Evolutionary conservation across 2,797 vertebrate genomes (phyloP).

Genomic region (Leucoraja ocellata): DNA sequence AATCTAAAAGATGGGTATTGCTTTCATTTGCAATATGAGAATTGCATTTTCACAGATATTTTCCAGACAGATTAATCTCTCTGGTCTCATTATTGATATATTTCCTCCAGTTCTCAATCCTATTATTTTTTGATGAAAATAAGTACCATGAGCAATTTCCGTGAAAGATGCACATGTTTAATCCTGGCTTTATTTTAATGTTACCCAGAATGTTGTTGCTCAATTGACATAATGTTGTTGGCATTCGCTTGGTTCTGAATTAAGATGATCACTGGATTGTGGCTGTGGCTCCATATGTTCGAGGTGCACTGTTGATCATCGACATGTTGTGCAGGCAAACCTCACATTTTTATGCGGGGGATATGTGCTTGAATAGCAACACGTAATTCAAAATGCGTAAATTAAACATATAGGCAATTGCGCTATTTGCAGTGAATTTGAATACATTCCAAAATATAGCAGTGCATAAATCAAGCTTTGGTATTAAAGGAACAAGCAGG

Average conservation of each 20-base stretch:
- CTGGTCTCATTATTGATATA: neutral
- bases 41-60: neutral
- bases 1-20: neutral
- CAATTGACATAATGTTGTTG: neutral
- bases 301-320: no score
- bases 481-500: no score
- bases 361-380: no score
- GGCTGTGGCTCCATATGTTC: neutral
- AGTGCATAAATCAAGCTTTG: no score
- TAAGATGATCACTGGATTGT: neutral
- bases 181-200: no score
- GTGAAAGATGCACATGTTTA: neutral
- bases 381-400: no score
- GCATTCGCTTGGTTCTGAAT: neutral
- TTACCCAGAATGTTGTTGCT: neutral
- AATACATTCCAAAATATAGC: no score
- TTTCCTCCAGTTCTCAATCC: neutral
- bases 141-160: neutral
- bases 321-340: neutral
- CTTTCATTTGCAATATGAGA: neutral
- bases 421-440: no score
- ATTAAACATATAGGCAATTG: no score
- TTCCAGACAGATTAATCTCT: neutral
- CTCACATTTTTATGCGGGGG: no score
- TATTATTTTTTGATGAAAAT: neutral